Evolutionary conservation across 2,888 invertebrate genomes (phyloP).

Genomic region (Philhelius pedissequus): DNA sequence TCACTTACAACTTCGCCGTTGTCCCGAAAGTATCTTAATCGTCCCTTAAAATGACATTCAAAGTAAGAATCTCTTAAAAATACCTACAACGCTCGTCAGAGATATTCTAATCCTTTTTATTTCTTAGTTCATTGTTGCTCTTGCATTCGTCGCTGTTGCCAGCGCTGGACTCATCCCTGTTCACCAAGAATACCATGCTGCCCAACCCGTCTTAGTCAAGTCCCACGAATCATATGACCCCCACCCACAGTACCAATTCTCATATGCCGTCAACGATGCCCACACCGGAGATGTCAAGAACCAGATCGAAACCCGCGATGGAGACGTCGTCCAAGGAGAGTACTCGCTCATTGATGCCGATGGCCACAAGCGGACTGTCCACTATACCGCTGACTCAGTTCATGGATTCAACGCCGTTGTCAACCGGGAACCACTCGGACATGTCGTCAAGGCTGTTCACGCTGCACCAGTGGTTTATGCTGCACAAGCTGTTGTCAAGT

Average conservation of each 20-base stretch:
- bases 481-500: constrained; percentile 67
- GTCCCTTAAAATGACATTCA: neutral
- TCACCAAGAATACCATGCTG: constrained; percentile 68
- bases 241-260: constrained; percentile 76
- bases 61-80: neutral
- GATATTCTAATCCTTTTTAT: neutral
- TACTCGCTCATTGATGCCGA: constrained; percentile 77
- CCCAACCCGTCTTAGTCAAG: constrained; percentile 44
- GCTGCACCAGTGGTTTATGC: constrained; percentile 25
- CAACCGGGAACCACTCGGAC: constrained; percentile 73
- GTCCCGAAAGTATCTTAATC: neutral
- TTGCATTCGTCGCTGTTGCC: constrained; percentile 69
- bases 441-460: constrained; percentile 9
- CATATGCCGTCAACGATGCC: constrained; percentile 76
- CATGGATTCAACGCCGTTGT: constrained; percentile 77
- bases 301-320: constrained; percentile 76
- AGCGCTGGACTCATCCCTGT: constrained; percentile 69
- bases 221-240: constrained; percentile 69
- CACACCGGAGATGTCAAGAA: constrained; percentile 76
- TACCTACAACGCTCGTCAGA: neutral
- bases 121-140: constrained; percentile 64
- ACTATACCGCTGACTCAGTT: constrained; percentile 75
- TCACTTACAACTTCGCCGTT: neutral
- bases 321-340: constrained; percentile 76
- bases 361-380: constrained; percentile 75